Evolutionary conservation across 1,140 invertebrate genomes (phyloP).

Genomic region (Sycobia sp.): DNA sequence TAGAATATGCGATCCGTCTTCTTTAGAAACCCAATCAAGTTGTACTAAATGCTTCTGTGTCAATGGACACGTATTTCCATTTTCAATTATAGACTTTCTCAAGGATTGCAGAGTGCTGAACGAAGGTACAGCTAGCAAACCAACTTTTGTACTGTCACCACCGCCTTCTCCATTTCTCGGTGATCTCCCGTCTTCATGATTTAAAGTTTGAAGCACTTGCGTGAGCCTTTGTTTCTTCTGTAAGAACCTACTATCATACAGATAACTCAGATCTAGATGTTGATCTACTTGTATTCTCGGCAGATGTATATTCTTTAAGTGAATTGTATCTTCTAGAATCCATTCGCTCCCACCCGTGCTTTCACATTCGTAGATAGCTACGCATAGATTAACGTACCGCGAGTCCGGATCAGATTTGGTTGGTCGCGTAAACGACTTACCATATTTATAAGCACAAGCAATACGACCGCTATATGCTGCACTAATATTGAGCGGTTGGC

Average conservation of each 20-base stretch:
- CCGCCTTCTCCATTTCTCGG: slow-evolving; percentile 57
- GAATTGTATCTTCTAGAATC: slow-evolving; percentile 97
- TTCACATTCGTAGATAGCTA: slow-evolving; percentile 99
- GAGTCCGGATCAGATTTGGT: slow-evolving; percentile 79
- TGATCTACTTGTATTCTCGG: slow-evolving; percentile 81
- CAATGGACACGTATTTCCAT: slow-evolving; percentile 85
- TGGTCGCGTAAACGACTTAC: slow-evolving; percentile 81
- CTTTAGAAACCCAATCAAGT: slow-evolving; percentile 98
- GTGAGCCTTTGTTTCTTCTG: slow-evolving; percentile 79
- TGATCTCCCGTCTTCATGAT: slow-evolving; percentile 63
- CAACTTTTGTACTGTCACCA: slow-evolving; percentile 53
- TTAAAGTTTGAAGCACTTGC: slow-evolving; percentile 69
- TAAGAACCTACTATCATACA: slow-evolving; percentile 81
- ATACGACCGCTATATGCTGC: slow-evolving; percentile 96
- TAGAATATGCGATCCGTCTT: slow-evolving; percentile 97
- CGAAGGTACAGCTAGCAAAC: slow-evolving; percentile 86
- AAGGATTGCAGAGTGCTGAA: slow-evolving; percentile 90
- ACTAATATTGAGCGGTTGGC: slow-evolving; percentile 89
- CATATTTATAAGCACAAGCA: slow-evolving; percentile 94
- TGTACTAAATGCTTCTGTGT: slow-evolving; percentile 90
- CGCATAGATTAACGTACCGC: slow-evolving; percentile 89
- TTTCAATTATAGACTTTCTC: slow-evolving; percentile 86
- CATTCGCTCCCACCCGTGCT: slow-evolving; percentile 97
- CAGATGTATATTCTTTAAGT: slow-evolving; percentile 85
- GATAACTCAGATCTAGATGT: slow-evolving; percentile 80